Percentiles rank a stretch among this genome's conserved stretches.
Conservation (phyloP, 2,113 vertebrate genomes). For the Catharus fuscescens region DNA sequence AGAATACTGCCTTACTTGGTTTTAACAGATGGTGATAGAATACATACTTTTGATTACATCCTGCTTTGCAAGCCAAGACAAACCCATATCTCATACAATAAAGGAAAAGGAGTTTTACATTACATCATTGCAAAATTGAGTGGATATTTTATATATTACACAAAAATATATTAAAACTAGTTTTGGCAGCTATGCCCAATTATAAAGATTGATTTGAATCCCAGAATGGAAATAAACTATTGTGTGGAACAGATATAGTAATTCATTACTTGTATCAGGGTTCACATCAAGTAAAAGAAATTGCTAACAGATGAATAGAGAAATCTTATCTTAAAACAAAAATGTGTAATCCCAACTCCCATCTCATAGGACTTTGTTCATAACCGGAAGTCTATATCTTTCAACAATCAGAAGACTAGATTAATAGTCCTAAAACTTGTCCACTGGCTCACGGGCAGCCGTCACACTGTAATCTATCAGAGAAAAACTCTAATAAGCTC, state of each 20-base stretch:
- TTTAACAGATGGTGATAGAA: too few species aligned
- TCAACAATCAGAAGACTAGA: not conserved
- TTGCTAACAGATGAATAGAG: not conserved
- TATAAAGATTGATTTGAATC: not conserved
- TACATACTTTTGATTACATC: too few species aligned
- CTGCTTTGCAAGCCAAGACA: too few species aligned
- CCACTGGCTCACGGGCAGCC: not conserved
- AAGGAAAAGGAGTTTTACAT: not conserved
- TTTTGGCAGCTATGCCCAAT: not conserved
- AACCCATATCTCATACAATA: not conserved
- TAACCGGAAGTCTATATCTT: not conserved
- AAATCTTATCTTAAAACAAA: not conserved
- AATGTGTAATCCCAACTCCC: not conserved
- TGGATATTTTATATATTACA: not conserved
- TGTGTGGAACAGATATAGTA: not conserved
- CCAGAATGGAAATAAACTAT: not conserved
- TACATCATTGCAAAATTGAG: not conserved
- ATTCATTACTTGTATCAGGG: not conserved
- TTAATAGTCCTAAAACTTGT: not conserved
- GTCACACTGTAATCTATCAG: not conserved
- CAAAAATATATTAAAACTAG: not conserved
- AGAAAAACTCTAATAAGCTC: not conserved
- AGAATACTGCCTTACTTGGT: too few species aligned
- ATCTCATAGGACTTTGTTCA: not conserved
- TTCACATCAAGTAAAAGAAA: not conserved